Conservation (phyloP, 1,140 invertebrate species). For the Helicorthomorpha holstii region DNA sequence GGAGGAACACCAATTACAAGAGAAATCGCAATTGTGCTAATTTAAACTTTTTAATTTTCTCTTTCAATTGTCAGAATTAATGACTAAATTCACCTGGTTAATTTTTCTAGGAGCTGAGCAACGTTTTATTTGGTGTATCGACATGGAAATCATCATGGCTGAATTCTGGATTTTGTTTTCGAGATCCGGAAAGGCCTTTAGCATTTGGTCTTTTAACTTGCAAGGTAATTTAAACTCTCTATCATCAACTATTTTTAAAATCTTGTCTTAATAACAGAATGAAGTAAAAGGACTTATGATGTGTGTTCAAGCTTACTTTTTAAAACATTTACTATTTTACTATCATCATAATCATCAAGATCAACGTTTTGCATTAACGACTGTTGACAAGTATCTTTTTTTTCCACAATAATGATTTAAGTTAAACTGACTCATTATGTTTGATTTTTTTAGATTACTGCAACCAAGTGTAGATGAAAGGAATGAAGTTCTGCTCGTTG, state of each 20-base stretch:
- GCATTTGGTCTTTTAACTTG: background rate
- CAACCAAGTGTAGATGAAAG: slow-evolving; percentile 48
- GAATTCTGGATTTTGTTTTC: background rate
- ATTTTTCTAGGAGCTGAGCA: background rate
- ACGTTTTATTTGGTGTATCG: background rate
- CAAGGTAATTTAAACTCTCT: background rate
- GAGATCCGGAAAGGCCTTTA: background rate
- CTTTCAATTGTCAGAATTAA: background rate
- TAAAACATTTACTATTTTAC: slow-evolving; percentile 48
- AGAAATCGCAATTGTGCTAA: background rate
- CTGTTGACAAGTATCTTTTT: background rate
- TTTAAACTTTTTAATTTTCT: background rate
- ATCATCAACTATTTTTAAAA: background rate
- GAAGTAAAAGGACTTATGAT: slow-evolving; percentile 41
- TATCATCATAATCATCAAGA: slow-evolving; percentile 13
- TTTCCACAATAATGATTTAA: background rate
- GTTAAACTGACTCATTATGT: slow-evolving; percentile 2
- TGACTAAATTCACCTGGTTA: background rate
- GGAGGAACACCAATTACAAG: background rate
- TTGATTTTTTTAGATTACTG: slow-evolving; percentile 33
- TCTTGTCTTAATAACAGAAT: slow-evolving; percentile 23
- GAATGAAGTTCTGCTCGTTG: slow-evolving; percentile 44
- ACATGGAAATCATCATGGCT: background rate
- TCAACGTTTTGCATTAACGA: slow-evolving; percentile 6
- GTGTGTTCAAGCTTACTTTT: slow-evolving; percentile 43